Percentiles rank a stretch among this genome's conserved stretches.
Evolutionary conservation across 2,797 vertebrate species (phyloP).

Genomic region (Melanotaenia trifasciata): DNA sequence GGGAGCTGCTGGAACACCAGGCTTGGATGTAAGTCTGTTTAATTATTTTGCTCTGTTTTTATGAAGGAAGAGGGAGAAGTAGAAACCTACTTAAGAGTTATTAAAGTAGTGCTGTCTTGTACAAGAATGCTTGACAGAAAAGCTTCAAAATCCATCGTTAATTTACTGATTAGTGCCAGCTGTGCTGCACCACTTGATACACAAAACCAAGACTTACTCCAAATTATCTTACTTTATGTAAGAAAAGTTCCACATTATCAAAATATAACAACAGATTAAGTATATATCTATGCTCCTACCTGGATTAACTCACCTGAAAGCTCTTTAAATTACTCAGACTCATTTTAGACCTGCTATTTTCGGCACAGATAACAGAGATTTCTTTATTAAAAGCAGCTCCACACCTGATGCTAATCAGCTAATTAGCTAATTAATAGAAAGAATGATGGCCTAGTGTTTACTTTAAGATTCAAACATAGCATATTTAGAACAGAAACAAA

Average conservation of each 20-base stretch:
- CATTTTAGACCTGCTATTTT: not conserved
- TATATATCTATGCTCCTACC: not conserved
- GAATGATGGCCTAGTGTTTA: not conserved
- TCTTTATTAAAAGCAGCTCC: not conserved
- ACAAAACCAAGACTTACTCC: not conserved
- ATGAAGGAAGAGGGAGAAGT: not conserved
- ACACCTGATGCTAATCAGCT: constrained; percentile 1
- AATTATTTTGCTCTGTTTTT: constrained; percentile 8
- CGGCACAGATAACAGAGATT: not conserved
- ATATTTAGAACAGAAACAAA: not conserved
- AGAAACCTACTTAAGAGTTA: not conserved
- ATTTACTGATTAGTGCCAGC: not conserved
- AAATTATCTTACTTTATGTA: not conserved
- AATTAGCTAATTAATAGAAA: not conserved
- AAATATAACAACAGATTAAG: not conserved
- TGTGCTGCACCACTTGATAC: not conserved
- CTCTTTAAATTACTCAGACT: too few relatives aligned
- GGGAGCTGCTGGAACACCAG: constrained; percentile 96
- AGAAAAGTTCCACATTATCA: not conserved
- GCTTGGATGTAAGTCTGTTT: constrained; percentile 93
- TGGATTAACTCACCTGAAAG: too few relatives aligned
- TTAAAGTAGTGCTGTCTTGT: not conserved
- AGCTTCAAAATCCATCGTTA: not conserved
- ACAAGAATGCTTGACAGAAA: not conserved
- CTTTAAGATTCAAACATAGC: not conserved